Evolutionary conservation across 2,888 invertebrate species (phyloP).

Genomic region (Cheilosia vernalis): DNA sequence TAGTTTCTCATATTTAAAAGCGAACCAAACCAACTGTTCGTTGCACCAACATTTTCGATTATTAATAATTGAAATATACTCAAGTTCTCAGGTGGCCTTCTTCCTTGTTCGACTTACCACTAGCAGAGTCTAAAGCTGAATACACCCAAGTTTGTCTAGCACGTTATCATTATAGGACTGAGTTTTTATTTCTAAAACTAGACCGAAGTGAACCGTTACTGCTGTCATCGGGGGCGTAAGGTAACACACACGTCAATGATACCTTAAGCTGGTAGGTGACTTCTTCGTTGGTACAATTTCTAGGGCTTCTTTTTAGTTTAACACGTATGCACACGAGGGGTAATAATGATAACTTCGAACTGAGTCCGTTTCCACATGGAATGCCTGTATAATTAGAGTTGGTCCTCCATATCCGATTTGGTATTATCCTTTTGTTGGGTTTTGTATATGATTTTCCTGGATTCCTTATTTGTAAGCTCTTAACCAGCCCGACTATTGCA

Average conservation of each 20-base stretch:
- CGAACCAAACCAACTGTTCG: slow-evolving; percentile 54
- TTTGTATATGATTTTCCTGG: neutral
- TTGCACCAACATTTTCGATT: slow-evolving; percentile 48
- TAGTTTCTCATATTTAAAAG: slow-evolving; percentile 69
- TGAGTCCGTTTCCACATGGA: neutral
- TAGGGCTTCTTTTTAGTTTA: slow-evolving; percentile 65
- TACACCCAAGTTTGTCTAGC: slow-evolving; percentile 28
- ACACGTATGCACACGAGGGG: slow-evolving; percentile 28
- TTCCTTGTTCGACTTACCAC: slow-evolving; percentile 45
- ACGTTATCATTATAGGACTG: slow-evolving; percentile 53
- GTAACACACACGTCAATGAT: slow-evolving; percentile 25
- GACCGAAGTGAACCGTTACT: slow-evolving; percentile 25
- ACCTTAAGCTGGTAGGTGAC: slow-evolving; percentile 63
- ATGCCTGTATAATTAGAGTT: slow-evolving; percentile 14
- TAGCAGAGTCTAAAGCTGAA: slow-evolving; percentile 31
- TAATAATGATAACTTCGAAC: neutral
- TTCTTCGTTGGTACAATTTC: slow-evolving; percentile 52
- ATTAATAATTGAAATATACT: slow-evolving; percentile 38
- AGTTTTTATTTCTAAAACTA: slow-evolving; percentile 46
- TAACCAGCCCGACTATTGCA: neutral
- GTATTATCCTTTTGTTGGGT: slow-evolving; percentile 40
- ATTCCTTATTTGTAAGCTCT: neutral
- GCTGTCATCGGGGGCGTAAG: slow-evolving; percentile 2
- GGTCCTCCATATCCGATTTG: slow-evolving; percentile 11
- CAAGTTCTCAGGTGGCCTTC: slow-evolving; percentile 3